Evolutionary conservation across 2,888 invertebrate genomes (phyloP).

Genomic region (Brenthis daphne): DNA sequence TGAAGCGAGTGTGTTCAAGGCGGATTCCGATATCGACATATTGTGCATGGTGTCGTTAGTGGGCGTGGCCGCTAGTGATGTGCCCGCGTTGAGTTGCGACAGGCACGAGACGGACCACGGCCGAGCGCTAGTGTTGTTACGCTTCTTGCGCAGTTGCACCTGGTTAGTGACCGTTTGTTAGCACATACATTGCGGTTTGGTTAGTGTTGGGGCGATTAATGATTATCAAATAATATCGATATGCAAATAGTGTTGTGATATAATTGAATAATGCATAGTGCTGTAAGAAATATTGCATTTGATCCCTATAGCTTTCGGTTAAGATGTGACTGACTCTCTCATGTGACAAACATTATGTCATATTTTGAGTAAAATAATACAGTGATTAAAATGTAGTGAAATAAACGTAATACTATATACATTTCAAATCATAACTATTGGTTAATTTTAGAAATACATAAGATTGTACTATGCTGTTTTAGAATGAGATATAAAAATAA

Average conservation of each 20-base stretch:
- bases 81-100: conserved; percentile 84
- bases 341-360: too few species aligned
- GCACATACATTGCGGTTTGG: conserved; percentile 28
- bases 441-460: too few species aligned
- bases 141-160: conserved; percentile 85
- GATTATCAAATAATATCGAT: not conserved
- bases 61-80: conserved; percentile 70
- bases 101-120: conserved; percentile 96
- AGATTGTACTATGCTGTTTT: too few species aligned
- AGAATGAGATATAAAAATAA: too few species aligned
- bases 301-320: too few species aligned
- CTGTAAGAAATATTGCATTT: too few species aligned
- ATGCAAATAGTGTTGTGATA: not conserved
- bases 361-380: too few species aligned
- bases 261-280: not conserved
- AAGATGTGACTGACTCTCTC: too few species aligned
- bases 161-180: conserved; percentile 49
- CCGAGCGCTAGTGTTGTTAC: conserved; percentile 81
- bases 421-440: too few species aligned
- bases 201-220: conserved; percentile 2
- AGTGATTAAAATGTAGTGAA: too few species aligned
- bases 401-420: too few species aligned
- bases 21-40: conserved; percentile 95
- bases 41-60: conserved; percentile 75
- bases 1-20: conserved; percentile 87